Percentiles rank a stretch among this genome's conserved stretches.
Conservation (phyloP, 2,888 invertebrate genomes). For the Gymnoscelis rufifasciata region DNA sequence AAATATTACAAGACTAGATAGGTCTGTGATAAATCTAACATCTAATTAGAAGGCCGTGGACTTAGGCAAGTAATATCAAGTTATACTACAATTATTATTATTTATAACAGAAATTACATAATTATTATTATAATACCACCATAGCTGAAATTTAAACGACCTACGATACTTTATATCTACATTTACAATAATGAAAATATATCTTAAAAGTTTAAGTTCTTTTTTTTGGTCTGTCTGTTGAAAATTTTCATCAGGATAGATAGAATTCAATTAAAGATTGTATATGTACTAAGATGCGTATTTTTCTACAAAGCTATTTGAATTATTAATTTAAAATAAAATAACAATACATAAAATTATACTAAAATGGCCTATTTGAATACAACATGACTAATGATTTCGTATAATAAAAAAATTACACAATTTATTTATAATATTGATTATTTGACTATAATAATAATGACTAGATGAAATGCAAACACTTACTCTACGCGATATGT, state of each 20-base stretch:
- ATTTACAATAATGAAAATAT: constrained; percentile 3
- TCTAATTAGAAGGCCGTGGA: constrained; percentile 63
- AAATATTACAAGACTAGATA: constrained; percentile 41
- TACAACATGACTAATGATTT: too few relatives aligned
- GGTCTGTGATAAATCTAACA: constrained; percentile 40
- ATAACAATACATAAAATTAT: too few relatives aligned
- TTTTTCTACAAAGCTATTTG: too few relatives aligned
- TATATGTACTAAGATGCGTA: too few relatives aligned
- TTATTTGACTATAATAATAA: too few relatives aligned
- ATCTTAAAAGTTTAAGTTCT: not conserved
- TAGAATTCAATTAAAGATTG: too few relatives aligned
- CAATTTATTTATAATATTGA: too few relatives aligned
- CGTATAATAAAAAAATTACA: too few relatives aligned
- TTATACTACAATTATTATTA: constrained; percentile 4
- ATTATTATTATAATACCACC: not conserved
- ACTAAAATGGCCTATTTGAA: too few relatives aligned
- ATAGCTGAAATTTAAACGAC: constrained; percentile 7
- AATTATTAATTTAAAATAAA: too few relatives aligned
- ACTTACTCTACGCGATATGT: constrained; percentile 51
- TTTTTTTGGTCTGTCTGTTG: constrained; percentile 6
- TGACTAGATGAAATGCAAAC: constrained; percentile 38
- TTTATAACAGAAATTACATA: constrained; percentile 9
- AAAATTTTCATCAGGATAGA: not conserved
- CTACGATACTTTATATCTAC: not conserved
- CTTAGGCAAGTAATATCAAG: constrained; percentile 45